These are phyloP conservation scores for Apantesis nais DNA, from an alignment of 2,888 invertebrate species.

Conservation along the genomic window DNA sequence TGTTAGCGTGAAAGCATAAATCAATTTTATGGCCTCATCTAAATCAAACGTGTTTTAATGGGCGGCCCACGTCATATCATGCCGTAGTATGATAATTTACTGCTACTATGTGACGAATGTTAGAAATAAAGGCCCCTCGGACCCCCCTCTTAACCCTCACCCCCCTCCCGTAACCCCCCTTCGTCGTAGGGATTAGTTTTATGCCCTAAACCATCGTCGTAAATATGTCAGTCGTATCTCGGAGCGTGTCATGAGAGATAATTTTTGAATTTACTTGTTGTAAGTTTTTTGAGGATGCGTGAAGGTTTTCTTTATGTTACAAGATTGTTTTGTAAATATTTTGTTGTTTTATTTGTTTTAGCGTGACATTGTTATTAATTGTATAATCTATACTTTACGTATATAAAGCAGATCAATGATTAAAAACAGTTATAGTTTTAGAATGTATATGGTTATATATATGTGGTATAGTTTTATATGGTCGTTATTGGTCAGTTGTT, in stretches of 20 bases:
- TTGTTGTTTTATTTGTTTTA: no score
- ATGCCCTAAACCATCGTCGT: slow-evolving; percentile 81
- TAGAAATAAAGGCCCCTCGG: slow-evolving; percentile 83
- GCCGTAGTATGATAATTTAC: slow-evolving; percentile 86
- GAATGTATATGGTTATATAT: neutral
- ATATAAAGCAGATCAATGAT: neutral
- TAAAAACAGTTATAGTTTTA: neutral
- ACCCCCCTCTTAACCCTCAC: slow-evolving; percentile 53
- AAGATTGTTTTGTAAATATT: neutral
- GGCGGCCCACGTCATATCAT: slow-evolving; percentile 87
- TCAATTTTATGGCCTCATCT: slow-evolving; percentile 87
- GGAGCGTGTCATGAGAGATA: slow-evolving; percentile 74
- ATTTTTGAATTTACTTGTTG: slow-evolving; percentile 80
- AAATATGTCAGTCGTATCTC: slow-evolving; percentile 84
- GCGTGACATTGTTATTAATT: neutral
- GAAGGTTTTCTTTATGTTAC: slow-evolving; percentile 7
- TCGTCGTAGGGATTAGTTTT: slow-evolving; percentile 79
- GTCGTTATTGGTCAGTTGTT: neutral
- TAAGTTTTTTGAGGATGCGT: slow-evolving; percentile 30
- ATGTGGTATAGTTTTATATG: no score
- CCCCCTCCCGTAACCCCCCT: slow-evolving; percentile 49
- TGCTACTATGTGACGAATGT: slow-evolving; percentile 86
- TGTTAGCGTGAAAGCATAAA: slow-evolving; percentile 86
- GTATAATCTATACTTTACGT: no score
- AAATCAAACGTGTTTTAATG: slow-evolving; percentile 87